Percentiles rank a stretch among this genome's conserved stretches.
Conservation (phyloP, 2,797 vertebrate genomes). For the Acomys russatus region DNA sequence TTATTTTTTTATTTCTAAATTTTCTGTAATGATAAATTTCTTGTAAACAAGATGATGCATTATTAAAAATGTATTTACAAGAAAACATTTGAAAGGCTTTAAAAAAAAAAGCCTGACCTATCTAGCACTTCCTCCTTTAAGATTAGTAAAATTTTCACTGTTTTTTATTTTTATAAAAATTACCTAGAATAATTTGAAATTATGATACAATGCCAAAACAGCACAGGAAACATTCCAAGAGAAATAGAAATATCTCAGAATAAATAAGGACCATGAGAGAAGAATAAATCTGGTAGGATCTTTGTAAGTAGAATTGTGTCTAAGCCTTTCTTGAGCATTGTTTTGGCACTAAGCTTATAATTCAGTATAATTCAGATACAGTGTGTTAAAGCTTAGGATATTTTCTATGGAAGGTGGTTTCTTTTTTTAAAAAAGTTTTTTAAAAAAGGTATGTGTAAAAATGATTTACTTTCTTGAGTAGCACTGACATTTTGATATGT, state of each 20-base stretch:
- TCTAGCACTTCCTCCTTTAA: background rate
- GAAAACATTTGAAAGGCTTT: background rate
- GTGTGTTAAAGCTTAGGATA: background rate
- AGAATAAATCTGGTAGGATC: background rate
- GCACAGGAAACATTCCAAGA: background rate
- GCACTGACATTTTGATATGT: background rate
- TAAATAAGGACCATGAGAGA: background rate
- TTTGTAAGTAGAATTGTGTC: background rate
- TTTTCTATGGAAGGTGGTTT: background rate
- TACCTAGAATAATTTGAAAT: slow-evolving; percentile 23
- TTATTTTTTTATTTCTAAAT: background rate
- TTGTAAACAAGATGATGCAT: slow-evolving; percentile 13
- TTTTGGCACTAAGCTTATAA: background rate
- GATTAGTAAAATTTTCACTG: background rate
- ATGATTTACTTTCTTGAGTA: background rate
- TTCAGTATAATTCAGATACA: background rate
- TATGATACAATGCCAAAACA: background rate
- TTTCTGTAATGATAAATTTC: background rate
- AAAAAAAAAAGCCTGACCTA: background rate
- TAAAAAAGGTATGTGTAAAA: background rate
- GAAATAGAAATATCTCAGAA: background rate
- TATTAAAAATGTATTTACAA: slow-evolving; percentile 12
- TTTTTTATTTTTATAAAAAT: background rate
- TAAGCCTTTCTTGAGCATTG: background rate
- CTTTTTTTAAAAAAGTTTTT: background rate